Evolutionary conservation across 2,113 vertebrate species (phyloP), one percentile per base, ranked within the genome.

Genomic region (Hippopotamus amphibius): DNA sequence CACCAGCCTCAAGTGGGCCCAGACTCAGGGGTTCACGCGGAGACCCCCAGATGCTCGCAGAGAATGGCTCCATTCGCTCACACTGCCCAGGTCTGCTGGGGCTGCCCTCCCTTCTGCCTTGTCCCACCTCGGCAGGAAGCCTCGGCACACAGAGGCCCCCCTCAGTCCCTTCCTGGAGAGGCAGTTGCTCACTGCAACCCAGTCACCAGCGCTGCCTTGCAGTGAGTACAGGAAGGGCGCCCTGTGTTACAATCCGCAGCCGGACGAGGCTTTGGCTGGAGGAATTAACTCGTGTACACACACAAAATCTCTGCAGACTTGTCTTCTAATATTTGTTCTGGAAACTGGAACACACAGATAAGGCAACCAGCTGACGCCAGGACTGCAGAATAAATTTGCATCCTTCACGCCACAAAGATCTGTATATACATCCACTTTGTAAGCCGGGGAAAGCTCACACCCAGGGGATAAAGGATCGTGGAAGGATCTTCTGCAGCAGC

Each of bases 261-360:
- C 90, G 94, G 96, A 96, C 92, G 95, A 95, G 81, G 30, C 76
- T 0, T 71, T 96, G 90, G 59, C 91, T 96, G 91, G 91, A 92
- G 95, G 74, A 11, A 65, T 98, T 89, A 96, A 93, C 85, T 84
- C 15, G 0, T 82, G 97, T 74, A 82, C 81, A 79, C 84, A 48
- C 33, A 93, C 79, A 59, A 95, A 97, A 88, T 95, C 98, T 97
- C 97, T 5, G 5, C 97, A 97, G 96, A 96, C 71, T 97, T 82
- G 57, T 97, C 97, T 97, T 63, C 92, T 94, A 15, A 95, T 98
- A 85, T 98, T 98, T 98, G 92, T 98, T 98, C 97, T 92, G 81
- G 96, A 97, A 95, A 97, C 66, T 90, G 94, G 93, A 97, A 96
- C 94, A 21, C 74, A 48, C 68, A 97, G 97, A 98, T 96, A 96